Conservation (phyloP, 2,888 invertebrate genomes). For the Caenorhabditis panamensis region DNA sequence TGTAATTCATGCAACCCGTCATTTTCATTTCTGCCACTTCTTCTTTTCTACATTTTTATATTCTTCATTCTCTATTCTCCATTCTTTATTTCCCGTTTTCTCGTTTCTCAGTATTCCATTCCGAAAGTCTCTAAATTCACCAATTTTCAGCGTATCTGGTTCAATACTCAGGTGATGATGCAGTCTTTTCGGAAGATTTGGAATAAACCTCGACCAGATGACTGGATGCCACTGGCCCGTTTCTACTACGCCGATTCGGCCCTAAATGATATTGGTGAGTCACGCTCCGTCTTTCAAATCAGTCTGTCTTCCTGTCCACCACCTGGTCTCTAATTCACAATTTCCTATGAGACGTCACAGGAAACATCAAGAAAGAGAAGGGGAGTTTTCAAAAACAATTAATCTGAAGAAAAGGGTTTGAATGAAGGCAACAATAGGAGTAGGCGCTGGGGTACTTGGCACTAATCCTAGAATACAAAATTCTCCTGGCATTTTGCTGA, state of each 20-base stretch:
- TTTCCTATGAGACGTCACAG: background rate
- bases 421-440: background rate
- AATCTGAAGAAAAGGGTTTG: background rate
- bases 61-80: background rate
- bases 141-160: conserved; percentile 10
- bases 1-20: conserved; percentile 15
- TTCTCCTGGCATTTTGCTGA: conserved; percentile 9
- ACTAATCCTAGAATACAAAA: background rate
- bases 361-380: background rate
- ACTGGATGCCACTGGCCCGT: conserved; percentile 79
- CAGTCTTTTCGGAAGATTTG: conserved; percentile 79
- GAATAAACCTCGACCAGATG: conserved; percentile 80
- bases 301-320: background rate
- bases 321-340: conserved; percentile 18
- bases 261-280: conserved; percentile 88
- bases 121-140: background rate
- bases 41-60: conserved; percentile 15
- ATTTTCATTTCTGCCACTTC: conserved; percentile 17
- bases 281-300: conserved; percentile 11
- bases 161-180: conserved; percentile 66
- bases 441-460: background rate
- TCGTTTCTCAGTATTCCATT: background rate
- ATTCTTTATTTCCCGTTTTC: background rate
- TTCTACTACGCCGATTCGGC: conserved; percentile 99
- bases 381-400: background rate